phyloP scores from a whole-genome alignment of 2,888 invertebrate genomes.

The Ptychoptera albimana region DNA sequence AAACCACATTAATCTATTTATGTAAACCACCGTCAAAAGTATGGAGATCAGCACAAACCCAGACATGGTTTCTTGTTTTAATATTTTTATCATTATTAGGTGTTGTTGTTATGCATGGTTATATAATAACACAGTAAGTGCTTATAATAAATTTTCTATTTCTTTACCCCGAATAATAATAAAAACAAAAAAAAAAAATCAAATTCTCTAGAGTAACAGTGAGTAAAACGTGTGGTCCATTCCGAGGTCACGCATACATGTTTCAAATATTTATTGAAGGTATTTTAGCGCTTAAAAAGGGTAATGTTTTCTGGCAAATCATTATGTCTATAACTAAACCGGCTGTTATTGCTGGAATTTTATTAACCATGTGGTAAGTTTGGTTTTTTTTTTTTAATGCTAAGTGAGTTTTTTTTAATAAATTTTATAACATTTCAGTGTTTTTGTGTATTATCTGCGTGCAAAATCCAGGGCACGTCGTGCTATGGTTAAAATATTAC shows the following conservation, averaged over 20 bases:
- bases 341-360: constrained; percentile 41
- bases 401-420: neutral
- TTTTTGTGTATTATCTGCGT: constrained; percentile 44
- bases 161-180: no score
- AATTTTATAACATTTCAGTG: constrained; percentile 27
- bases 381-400: constrained; percentile 20
- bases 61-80: constrained; percentile 55
- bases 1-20: constrained; percentile 27
- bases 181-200: neutral
- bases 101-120: constrained; percentile 42
- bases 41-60: constrained; percentile 47
- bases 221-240: constrained; percentile 44
- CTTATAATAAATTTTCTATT: no score
- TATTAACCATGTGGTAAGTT: constrained; percentile 42
- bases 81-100: constrained; percentile 47
- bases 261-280: constrained; percentile 41
- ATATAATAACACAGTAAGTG: constrained; percentile 44
- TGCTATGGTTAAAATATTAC: constrained; percentile 40
- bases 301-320: constrained; percentile 30
- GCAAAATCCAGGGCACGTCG: constrained; percentile 44
- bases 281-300: constrained; percentile 34
- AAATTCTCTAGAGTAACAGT: constrained; percentile 34
- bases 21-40: constrained; percentile 50
- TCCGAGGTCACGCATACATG: constrained; percentile 36
- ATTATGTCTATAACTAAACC: constrained; percentile 38